A percentile compares a stretch with the other conserved stretches of the same genome.
Evolutionary conservation across 37 sponge, comb jelly and placozoan genomes (phyloP).

Genomic region (Theonella swinhoei): DNA sequence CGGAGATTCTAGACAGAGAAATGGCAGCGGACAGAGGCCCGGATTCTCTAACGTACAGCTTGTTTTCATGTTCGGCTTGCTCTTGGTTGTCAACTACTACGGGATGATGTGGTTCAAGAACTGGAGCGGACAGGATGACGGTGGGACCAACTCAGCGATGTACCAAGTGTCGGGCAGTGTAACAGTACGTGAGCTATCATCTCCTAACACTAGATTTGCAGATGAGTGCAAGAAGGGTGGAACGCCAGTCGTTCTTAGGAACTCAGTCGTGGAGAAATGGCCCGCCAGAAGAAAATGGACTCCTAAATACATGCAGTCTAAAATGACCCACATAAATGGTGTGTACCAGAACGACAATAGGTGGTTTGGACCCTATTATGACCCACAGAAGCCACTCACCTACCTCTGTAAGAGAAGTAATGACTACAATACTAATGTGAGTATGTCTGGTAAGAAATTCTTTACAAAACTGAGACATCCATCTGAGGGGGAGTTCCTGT

Average conservation of each 20-base stretch:
- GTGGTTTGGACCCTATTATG: constrained; percentile 97
- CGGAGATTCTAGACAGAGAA: neutral
- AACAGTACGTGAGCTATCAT: neutral
- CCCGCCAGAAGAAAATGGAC: constrained; percentile 67
- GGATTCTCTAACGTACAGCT: neutral
- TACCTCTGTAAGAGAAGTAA: constrained; percentile 35
- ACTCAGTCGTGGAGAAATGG: constrained; percentile 74
- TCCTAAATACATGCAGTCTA: constrained; percentile 59
- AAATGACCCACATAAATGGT: constrained; percentile 40
- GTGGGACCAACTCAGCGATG: neutral
- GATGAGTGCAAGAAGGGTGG: constrained; percentile 19
- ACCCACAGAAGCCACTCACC: constrained; percentile 68
- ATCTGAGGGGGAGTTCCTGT: constrained; percentile 40
- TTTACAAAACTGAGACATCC: constrained; percentile 52
- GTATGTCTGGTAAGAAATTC: constrained; percentile 53
- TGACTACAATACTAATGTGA: constrained; percentile 52
- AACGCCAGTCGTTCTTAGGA: constrained; percentile 68
- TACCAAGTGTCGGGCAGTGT: constrained; percentile 4
- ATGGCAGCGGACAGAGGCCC: neutral
- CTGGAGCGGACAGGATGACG: neutral
- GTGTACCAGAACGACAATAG: constrained; percentile 83
- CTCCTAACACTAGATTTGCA: constrained; percentile 50
- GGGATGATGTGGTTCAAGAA: neutral
- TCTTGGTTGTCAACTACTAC: neutral
- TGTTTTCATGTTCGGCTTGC: neutral